These are phyloP conservation scores for Agrotis puta DNA, from an alignment of 2,888 invertebrate species.

Conservation along the genomic window DNA sequence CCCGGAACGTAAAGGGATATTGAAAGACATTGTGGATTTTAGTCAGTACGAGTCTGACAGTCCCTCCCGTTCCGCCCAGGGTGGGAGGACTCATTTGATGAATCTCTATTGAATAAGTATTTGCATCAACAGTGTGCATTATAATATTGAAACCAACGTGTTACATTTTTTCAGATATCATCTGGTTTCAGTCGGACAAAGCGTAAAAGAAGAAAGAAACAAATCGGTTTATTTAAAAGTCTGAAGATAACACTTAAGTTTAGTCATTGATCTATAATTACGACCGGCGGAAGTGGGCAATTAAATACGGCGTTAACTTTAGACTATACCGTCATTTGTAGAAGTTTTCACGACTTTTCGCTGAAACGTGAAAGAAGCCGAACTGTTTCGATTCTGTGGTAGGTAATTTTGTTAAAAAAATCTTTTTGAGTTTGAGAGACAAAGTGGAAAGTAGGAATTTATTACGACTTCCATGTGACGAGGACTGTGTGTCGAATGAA, in stretches of 20 bases:
- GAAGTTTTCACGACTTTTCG: slow-evolving; percentile 26
- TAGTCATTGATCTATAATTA: slow-evolving; percentile 50
- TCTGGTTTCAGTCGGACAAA: slow-evolving; percentile 28
- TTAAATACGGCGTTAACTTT: slow-evolving; percentile 47
- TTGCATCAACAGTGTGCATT: not conserved
- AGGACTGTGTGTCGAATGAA: too few species aligned
- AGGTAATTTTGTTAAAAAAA: not conserved
- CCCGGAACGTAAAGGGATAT: too few species aligned
- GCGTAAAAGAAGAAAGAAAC: slow-evolving; percentile 37
- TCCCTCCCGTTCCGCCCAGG: too few species aligned
- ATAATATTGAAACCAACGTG: not conserved
- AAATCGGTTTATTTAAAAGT: slow-evolving; percentile 37
- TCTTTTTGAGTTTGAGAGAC: not conserved
- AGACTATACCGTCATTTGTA: slow-evolving; percentile 23
- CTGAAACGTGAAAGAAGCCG: slow-evolving; percentile 4
- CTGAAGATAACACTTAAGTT: slow-evolving; percentile 49
- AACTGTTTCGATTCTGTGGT: not conserved
- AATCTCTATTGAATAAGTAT: not conserved
- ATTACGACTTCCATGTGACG: too few species aligned
- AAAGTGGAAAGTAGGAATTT: too few species aligned
- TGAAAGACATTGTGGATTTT: too few species aligned
- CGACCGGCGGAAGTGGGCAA: slow-evolving; percentile 42
- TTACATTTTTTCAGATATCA: not conserved
- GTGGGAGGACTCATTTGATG: too few species aligned
- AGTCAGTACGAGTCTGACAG: too few species aligned